A percentile compares a stretch with the other conserved stretches of the same genome.
Conservation (phyloP, 2,797 vertebrate genomes). For the Molossus molossus region DNA sequence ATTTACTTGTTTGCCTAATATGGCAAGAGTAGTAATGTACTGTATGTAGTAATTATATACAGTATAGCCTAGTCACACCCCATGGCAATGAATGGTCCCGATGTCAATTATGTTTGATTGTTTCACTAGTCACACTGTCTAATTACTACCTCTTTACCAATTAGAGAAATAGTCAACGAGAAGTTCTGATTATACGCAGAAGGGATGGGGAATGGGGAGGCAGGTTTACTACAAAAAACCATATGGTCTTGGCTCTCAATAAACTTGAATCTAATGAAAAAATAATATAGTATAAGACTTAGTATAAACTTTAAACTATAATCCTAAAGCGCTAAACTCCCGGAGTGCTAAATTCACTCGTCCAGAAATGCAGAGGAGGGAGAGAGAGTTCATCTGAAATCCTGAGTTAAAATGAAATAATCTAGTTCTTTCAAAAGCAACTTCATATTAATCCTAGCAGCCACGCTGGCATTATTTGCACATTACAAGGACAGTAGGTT, state of each 20-base stretch:
- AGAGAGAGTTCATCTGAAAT: not conserved
- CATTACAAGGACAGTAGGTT: not conserved
- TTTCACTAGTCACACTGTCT: not conserved
- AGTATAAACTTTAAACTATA: constrained; percentile 29
- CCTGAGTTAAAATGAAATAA: constrained; percentile 7
- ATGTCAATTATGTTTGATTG: not conserved
- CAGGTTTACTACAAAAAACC: not conserved
- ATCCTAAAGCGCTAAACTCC: not conserved
- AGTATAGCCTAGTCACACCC: not conserved
- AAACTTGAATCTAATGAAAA: constrained; percentile 4
- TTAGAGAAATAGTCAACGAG: not conserved
- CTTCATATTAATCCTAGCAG: constrained; percentile 1
- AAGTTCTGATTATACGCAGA: constrained; percentile 21
- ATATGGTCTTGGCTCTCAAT: not conserved
- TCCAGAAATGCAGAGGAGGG: not conserved
- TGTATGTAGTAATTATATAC: not conserved
- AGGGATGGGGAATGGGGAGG: not conserved
- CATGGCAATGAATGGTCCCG: not conserved
- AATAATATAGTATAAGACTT: not conserved
- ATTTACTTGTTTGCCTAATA: not conserved
- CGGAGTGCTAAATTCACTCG: not conserved
- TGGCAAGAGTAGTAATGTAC: not conserved
- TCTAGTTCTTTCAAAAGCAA: constrained; percentile 17
- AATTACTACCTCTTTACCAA: constrained; percentile 1
- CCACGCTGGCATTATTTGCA: not conserved